Conservation (phyloP, 2,888 invertebrate genomes). For the Himalopsyche anomala region DNA sequence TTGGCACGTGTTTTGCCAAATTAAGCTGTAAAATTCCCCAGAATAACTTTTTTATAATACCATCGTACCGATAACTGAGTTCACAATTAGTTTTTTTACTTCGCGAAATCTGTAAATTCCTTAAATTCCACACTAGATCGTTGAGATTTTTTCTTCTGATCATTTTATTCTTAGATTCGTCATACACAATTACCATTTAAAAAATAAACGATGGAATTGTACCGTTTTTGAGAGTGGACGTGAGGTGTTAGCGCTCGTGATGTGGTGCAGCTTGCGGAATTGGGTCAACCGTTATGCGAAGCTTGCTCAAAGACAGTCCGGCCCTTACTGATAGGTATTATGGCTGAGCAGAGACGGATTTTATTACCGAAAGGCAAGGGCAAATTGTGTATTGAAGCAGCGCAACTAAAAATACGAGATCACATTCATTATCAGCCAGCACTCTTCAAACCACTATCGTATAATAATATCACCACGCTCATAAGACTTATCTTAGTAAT, state of each 20-base stretch:
- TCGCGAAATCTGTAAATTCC: background rate
- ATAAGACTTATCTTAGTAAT: too few relatives aligned
- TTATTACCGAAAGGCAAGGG: constrained; percentile 8
- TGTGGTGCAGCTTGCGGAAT: constrained; percentile 25
- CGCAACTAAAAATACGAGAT: too few relatives aligned
- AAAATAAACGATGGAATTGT: constrained; percentile 14
- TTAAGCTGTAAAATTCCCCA: too few relatives aligned
- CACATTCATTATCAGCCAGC: too few relatives aligned
- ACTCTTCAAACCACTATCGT: too few relatives aligned
- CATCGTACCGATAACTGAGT: too few relatives aligned
- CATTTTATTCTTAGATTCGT: background rate
- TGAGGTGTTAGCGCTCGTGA: constrained; percentile 9
- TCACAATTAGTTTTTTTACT: background rate
- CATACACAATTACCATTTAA: background rate
- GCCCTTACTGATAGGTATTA: background rate
- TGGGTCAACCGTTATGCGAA: constrained; percentile 31
- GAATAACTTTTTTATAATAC: too few relatives aligned
- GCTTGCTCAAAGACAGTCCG: background rate
- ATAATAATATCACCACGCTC: too few relatives aligned
- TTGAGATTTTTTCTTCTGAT: background rate
- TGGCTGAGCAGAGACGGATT: background rate
- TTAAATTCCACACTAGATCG: background rate
- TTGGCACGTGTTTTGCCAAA: too few relatives aligned
- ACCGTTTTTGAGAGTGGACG: constrained; percentile 19
- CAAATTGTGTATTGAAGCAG: background rate